phyloP scores from a whole-genome alignment of 1,140 invertebrate species.

The Venturia canescens region DNA sequence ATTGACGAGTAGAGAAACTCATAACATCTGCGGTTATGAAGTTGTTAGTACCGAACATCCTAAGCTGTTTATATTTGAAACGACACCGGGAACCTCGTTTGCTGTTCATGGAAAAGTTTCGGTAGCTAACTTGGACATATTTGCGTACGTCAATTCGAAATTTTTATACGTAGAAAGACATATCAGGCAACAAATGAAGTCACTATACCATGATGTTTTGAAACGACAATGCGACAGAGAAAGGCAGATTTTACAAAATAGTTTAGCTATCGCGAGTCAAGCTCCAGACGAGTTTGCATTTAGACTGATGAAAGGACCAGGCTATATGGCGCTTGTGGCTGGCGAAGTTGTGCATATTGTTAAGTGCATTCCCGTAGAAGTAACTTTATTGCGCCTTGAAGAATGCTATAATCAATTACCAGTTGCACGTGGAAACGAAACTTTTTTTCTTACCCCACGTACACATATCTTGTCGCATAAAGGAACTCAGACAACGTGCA shows the following conservation, averaged over 20 bases:
- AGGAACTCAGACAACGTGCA: slow-evolving; percentile 44
- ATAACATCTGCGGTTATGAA: background rate
- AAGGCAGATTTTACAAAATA: slow-evolving; percentile 49
- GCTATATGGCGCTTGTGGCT: slow-evolving; percentile 53
- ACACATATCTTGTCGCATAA: slow-evolving; percentile 45
- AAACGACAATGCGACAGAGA: slow-evolving; percentile 53
- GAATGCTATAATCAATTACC: slow-evolving; percentile 50
- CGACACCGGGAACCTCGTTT: background rate
- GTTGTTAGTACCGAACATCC: slow-evolving; percentile 35
- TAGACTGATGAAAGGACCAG: slow-evolving; percentile 54
- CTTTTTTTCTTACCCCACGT: slow-evolving; percentile 47
- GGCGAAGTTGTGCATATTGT: slow-evolving; percentile 59
- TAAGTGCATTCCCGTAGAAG: slow-evolving; percentile 53
- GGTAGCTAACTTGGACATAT: slow-evolving; percentile 37
- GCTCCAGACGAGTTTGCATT: slow-evolving; percentile 58
- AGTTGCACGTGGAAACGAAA: slow-evolving; percentile 37
- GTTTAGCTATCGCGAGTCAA: slow-evolving; percentile 34
- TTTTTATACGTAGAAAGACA: slow-evolving; percentile 58
- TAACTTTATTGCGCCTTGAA: slow-evolving; percentile 39
- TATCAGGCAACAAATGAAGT: slow-evolving; percentile 40
- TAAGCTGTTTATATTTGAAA: slow-evolving; percentile 31
- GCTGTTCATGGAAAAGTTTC: background rate
- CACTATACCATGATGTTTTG: slow-evolving; percentile 49
- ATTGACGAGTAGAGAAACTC: background rate
- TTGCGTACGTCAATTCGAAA: slow-evolving; percentile 57